These are phyloP conservation scores for Perognathus longimembris DNA, from an alignment of 2,113 vertebrate species.

Conservation along the genomic window DNA sequence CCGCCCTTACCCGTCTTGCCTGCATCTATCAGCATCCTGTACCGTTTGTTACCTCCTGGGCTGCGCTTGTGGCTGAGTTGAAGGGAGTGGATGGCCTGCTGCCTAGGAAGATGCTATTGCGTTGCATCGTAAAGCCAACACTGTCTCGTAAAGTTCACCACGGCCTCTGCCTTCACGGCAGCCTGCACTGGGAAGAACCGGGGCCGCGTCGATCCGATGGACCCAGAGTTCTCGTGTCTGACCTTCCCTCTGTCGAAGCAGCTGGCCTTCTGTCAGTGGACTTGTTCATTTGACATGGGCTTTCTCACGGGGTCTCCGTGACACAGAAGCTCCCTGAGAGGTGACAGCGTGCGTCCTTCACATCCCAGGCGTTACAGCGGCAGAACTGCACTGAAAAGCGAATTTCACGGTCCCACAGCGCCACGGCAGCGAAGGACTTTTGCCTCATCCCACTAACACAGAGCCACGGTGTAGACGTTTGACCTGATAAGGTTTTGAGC, in stretches of 20 bases:
- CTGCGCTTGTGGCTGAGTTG: not conserved
- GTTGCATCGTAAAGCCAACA: not conserved
- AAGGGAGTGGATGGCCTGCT: not conserved
- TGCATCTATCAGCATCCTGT: not conserved
- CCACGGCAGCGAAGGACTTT: not conserved
- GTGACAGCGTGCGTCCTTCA: not conserved
- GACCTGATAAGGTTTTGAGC: not conserved
- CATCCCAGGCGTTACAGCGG: not conserved
- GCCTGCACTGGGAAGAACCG: not conserved
- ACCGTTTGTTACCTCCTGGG: not conserved
- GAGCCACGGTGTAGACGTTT: not conserved
- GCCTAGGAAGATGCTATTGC: not conserved
- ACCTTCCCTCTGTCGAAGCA: not conserved
- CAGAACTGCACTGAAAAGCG: not conserved
- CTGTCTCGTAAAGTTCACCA: not conserved
- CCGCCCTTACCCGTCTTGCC: not conserved
- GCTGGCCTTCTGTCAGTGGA: not conserved
- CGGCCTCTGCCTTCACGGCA: not conserved
- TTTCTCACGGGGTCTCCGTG: too few species aligned
- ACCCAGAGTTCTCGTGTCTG: not conserved
- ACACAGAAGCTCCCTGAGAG: too few species aligned
- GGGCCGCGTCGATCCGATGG: too few species aligned
- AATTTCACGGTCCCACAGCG: slow-evolving; percentile 27
- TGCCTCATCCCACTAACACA: not conserved
- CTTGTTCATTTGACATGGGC: not conserved